phyloP scores from a whole-genome alignment of 2,797 vertebrate genomes.

The Alca torda region DNA sequence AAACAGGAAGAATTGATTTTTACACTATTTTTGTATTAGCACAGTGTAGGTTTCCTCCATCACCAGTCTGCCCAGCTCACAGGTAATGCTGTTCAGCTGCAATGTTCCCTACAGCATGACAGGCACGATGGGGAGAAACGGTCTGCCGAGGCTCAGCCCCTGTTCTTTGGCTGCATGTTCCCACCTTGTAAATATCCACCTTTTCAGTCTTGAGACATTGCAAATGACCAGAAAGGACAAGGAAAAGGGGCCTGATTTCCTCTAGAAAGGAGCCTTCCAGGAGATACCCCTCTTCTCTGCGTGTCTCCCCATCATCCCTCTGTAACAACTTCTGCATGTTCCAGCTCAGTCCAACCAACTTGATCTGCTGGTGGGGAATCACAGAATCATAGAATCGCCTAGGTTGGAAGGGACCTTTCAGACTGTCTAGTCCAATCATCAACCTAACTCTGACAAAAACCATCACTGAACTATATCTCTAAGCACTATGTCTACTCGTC shows the following conservation, averaged over 20 bases:
- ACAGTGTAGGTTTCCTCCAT: background rate
- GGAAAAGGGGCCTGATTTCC: fast-evolving
- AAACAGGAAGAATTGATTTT: background rate
- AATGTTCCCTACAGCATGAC: background rate
- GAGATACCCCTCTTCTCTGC: background rate
- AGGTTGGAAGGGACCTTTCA: too few species aligned
- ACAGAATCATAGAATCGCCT: too few species aligned
- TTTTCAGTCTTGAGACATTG: background rate
- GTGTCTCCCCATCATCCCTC: background rate
- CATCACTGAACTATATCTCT: too few species aligned
- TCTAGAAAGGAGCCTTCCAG: background rate
- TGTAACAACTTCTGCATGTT: fast-evolving
- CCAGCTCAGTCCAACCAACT: background rate
- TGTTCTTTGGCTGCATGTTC: background rate
- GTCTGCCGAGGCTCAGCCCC: background rate
- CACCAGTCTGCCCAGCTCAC: background rate
- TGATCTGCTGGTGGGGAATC: background rate
- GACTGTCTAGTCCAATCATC: too few species aligned
- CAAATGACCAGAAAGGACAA: background rate
- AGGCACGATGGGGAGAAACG: fast-evolving
- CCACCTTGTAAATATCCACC: background rate
- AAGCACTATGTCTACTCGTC: too few species aligned
- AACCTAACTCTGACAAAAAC: too few species aligned
- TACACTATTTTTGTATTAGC: background rate
- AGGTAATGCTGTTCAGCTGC: background rate